phyloP scores from a whole-genome alignment of 2,888 invertebrate species.

The Sturmia bella region DNA sequence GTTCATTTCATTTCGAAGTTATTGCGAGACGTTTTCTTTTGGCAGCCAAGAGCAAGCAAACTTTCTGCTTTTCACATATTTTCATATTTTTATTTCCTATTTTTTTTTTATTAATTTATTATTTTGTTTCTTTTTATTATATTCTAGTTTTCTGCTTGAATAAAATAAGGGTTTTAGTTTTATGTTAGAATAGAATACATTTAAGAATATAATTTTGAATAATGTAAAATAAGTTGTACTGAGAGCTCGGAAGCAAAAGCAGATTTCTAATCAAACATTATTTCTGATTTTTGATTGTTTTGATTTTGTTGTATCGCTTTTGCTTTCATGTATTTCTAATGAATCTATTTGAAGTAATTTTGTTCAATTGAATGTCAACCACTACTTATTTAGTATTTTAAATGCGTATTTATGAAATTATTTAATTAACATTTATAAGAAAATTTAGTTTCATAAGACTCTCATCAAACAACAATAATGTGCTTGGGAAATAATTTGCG shows the following conservation, averaged over 20 bases:
- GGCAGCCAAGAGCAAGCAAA: no score
- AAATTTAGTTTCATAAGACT: slow-evolving; percentile 26
- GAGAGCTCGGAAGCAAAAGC: no score
- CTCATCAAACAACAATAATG: slow-evolving; percentile 13
- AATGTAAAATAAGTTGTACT: neutral
- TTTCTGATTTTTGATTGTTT: no score
- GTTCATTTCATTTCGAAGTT: no score
- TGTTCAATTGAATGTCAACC: neutral
- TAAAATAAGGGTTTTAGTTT: slow-evolving; percentile 7
- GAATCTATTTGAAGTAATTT: no score
- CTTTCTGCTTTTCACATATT: neutral
- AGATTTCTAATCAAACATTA: no score
- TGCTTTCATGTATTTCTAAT: no score
- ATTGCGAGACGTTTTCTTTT: no score
- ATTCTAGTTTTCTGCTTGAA: slow-evolving; percentile 36
- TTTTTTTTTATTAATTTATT: slow-evolving; percentile 6
- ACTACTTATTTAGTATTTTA: slow-evolving; percentile 7
- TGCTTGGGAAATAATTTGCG: slow-evolving; percentile 44
- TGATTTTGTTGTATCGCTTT: no score
- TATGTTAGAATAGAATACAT: neutral
- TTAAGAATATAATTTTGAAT: neutral
- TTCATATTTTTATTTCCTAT: neutral
- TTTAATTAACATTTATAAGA: neutral
- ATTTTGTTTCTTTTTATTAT: slow-evolving; percentile 6
- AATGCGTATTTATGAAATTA: neutral